Evolutionary conservation across 2,113 vertebrate genomes (phyloP).

Genomic region (Xiphophorus maculatus): DNA sequence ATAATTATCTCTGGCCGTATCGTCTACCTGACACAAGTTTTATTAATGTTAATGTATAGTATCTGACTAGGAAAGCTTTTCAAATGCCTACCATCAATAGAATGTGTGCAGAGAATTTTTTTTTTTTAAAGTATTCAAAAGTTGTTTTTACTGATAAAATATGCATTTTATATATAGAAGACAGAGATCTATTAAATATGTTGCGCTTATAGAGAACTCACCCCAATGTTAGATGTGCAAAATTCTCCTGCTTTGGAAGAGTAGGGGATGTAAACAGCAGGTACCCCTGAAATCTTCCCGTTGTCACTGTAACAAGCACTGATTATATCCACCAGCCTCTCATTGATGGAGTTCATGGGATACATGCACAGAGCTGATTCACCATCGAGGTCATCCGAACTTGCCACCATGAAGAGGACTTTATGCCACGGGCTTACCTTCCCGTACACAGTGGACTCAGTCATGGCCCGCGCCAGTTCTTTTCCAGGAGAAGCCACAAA

Average conservation of each 20-base stretch:
- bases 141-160: background rate
- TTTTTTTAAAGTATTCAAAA: background rate
- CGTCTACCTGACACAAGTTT: background rate
- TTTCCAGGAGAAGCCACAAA: conserved; percentile 80
- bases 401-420: conserved; percentile 88
- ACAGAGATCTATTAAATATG: background rate
- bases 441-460: conserved; percentile 44
- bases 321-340: conserved; percentile 84
- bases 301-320: conserved; percentile 84
- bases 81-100: background rate
- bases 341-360: conserved; percentile 84
- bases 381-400: conserved; percentile 73
- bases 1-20: background rate
- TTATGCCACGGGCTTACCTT: conserved; percentile 61
- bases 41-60: background rate
- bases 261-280: conserved; percentile 88
- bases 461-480: conserved; percentile 75
- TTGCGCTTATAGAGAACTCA: conserved; percentile 38
- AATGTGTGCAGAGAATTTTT: no score
- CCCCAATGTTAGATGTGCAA: conserved; percentile 65
- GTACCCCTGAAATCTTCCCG: conserved; percentile 53
- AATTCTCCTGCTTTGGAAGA: conserved; percentile 51
- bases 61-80: background rate
- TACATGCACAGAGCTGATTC: conserved; percentile 89
- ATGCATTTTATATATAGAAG: background rate